Evolutionary conservation across 1,140 invertebrate genomes (phyloP), one percentile per base, ranked within the genome.

Genomic region (Drosophila tropicalis): DNA sequence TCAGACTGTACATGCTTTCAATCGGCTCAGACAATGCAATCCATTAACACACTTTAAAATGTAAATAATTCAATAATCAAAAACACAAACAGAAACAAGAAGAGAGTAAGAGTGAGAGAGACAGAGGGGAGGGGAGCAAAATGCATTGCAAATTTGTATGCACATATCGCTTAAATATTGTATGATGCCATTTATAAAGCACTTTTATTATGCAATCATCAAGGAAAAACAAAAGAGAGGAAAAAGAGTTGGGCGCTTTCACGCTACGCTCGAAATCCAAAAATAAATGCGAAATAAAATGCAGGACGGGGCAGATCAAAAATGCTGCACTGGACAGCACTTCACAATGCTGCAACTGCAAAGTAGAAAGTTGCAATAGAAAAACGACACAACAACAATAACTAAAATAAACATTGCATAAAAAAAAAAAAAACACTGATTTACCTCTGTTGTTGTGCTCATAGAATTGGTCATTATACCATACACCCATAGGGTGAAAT

Each of bases 251-350:
- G 25, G 32, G 40, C 66, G 69, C 82, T 86, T 87, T 86, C 83
- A 86, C 83, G 82, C 72, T 72, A 87, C 83, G 79, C 79, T 86
- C 72, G 83, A 71, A 57, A 69, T 66, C 77, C 81, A 67, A 73
- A 80, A 71, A 83, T 76, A 79, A 80, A 79, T 62, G 67, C 51
- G 64, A 76, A 58, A 57, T 54, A 44, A 68, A 76, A 70, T 72
- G 78, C 82, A 79, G 61, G 25, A 67, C 76, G 64, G 72, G 64
- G 72, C 69, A 72, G 73, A 73, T 79, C 77, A 22, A 22, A 51
- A 51, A 51, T 22, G 44, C 44, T 51, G 17, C 66, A 5, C 47
- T 29, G 19, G 34, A 29, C 47, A 67, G 67, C 67, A 57, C 6
- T 34, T 7, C 1, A 41, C 74, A 47, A 64, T 19, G 39, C 19